Conservation (phyloP, 2,113 vertebrate genomes). For the Oreochromis spilurus region DNA sequence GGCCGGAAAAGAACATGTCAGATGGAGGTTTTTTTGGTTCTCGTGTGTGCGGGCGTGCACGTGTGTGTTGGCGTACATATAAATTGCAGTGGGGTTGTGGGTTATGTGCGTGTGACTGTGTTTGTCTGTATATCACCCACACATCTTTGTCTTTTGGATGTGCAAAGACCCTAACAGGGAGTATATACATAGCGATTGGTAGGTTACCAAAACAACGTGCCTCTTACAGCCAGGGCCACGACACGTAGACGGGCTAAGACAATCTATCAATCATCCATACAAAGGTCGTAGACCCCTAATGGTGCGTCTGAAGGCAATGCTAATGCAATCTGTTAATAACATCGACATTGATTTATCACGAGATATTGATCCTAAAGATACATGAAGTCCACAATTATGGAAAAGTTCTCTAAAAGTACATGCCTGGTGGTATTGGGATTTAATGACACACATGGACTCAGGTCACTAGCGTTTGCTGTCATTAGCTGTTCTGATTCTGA, state of each 20-base stretch:
- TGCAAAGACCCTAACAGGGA: constrained; percentile 13
- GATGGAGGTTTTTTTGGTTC: constrained; percentile 27
- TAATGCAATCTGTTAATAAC: constrained; percentile 70
- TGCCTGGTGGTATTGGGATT: constrained; percentile 18
- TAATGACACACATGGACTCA: constrained; percentile 20
- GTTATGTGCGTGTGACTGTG: neutral
- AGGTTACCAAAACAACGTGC: constrained; percentile 60
- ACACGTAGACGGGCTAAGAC: constrained; percentile 55
- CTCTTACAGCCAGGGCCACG: constrained; percentile 28
- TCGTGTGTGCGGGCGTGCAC: constrained; percentile 19
- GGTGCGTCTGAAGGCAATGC: constrained; percentile 61
- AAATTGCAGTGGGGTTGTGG: neutral
- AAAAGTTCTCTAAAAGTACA: constrained; percentile 20
- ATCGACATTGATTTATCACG: constrained; percentile 50
- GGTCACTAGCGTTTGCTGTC: constrained; percentile 26
- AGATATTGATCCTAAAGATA: constrained; percentile 45
- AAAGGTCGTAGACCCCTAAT: constrained; percentile 59
- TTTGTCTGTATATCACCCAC: constrained; percentile 25
- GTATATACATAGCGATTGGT: constrained; percentile 45
- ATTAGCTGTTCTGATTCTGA: constrained; percentile 27
- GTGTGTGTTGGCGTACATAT: neutral
- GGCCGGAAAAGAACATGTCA: constrained; percentile 67
- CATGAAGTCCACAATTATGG: constrained; percentile 35
- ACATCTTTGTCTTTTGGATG: constrained; percentile 11
- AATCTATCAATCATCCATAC: constrained; percentile 63